Percentiles rank a stretch among this genome's conserved stretches.
phyloP scores from a whole-genome alignment of 2,888 invertebrate genomes.

The Hoplodrina blanda region DNA sequence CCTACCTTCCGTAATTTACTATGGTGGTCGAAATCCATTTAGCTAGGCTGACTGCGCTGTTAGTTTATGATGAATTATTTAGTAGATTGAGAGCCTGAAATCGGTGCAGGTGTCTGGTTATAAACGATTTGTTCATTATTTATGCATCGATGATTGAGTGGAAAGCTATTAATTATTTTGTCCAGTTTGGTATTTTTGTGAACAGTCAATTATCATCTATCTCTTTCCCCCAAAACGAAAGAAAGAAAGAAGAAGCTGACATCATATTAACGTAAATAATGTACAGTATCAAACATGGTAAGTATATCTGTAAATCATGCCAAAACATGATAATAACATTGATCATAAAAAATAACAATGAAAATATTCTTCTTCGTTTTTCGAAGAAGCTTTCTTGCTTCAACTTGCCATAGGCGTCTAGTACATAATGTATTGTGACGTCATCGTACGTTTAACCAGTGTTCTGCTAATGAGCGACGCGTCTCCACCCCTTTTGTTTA shows the following conservation, averaged over 20 bases:
- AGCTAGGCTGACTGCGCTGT: conserved; percentile 22
- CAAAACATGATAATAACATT: not conserved
- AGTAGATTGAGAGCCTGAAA: conserved; percentile 18
- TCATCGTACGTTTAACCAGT: conserved; percentile 44
- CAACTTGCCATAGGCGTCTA: conserved; percentile 8
- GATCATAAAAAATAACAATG: not conserved
- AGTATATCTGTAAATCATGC: conserved; percentile 19
- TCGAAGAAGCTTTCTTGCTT: conserved; percentile 1
- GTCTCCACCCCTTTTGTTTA: conserved; percentile 74
- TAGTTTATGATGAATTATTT: conserved; percentile 52
- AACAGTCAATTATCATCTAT: not conserved
- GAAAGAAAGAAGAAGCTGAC: not conserved
- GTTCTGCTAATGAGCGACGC: conserved; percentile 72
- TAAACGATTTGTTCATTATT: conserved; percentile 15
- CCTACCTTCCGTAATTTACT: conserved; percentile 63
- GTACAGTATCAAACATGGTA: not conserved
- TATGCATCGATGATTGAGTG: conserved; percentile 6
- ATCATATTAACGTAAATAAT: not conserved
- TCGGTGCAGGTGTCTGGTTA: not conserved
- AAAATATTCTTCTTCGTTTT: conserved; percentile 14
- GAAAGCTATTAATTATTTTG: conserved; percentile 15
- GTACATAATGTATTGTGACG: conserved; percentile 33
- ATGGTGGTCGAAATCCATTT: conserved; percentile 44
- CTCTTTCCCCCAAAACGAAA: not conserved
- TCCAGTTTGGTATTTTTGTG: not conserved